A percentile compares a stretch with the other conserved stretches of the same genome.
Evolutionary conservation across 2,113 vertebrate genomes (phyloP).

Genomic region (Oophaga pumilio): DNA sequence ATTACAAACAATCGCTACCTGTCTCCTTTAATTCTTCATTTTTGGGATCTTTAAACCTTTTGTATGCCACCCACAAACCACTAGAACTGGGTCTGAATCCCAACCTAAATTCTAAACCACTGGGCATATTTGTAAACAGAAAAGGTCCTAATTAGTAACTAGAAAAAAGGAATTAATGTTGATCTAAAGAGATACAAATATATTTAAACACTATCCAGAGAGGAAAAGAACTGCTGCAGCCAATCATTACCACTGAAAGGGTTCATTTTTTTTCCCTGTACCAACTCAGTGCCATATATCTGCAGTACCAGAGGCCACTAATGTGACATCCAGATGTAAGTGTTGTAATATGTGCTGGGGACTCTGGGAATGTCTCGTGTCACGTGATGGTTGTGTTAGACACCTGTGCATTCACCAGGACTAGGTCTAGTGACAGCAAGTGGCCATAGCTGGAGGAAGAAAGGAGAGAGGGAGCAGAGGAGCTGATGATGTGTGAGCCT

Average conservation of each 20-base stretch:
- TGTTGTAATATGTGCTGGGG: background rate
- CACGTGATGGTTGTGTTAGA: conserved; percentile 10
- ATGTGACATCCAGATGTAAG: conserved; percentile 11
- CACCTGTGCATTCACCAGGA: conserved; percentile 29
- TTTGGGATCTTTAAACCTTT: background rate
- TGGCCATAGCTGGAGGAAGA: background rate
- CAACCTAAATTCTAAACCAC: background rate
- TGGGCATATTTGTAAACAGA: background rate
- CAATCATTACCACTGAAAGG: background rate
- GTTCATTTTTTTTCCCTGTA: background rate
- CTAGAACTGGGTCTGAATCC: background rate
- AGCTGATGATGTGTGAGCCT: conserved; percentile 24
- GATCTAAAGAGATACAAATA: background rate
- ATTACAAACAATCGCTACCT: background rate
- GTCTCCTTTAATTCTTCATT: background rate
- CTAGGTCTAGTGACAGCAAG: background rate
- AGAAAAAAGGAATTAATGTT: background rate
- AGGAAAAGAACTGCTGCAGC: background rate
- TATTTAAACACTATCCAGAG: background rate
- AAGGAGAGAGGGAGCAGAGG: background rate
- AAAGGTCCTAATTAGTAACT: background rate
- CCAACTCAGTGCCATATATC: background rate
- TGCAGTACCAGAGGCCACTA: conserved; percentile 2
- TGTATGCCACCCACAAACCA: background rate
- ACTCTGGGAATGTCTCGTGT: background rate